Evolutionary conservation across 2,113 vertebrate species (phyloP).

Genomic region (Corydoras sp.): DNA sequence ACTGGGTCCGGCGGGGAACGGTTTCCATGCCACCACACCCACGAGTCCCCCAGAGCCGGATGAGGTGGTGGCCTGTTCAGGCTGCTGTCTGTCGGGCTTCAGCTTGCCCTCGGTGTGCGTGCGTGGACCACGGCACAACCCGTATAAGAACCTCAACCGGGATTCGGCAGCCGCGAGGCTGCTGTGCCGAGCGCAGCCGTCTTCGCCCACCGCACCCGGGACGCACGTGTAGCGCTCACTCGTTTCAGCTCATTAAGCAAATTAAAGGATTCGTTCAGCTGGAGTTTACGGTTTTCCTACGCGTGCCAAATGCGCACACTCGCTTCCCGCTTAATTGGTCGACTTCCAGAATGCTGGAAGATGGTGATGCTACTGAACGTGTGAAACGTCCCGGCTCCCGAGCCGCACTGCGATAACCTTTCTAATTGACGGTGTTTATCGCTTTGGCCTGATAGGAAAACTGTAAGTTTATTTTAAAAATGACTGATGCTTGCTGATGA

Average conservation of each 20-base stretch:
- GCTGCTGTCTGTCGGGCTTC: slow-evolving; percentile 80
- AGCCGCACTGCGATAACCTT: no score
- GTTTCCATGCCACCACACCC: slow-evolving; percentile 29
- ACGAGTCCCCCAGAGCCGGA: slow-evolving; percentile 61
- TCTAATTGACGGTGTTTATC: no score
- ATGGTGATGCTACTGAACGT: no score
- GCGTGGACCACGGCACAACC: slow-evolving; percentile 53
- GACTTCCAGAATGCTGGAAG: no score
- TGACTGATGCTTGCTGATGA: no score
- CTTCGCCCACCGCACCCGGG: slow-evolving; percentile 51
- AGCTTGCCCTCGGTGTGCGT: slow-evolving; percentile 79
- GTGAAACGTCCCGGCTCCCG: no score
- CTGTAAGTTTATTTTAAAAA: no score
- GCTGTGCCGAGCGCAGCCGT: slow-evolving; percentile 59
- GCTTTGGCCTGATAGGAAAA: no score
- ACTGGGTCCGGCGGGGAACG: slow-evolving; percentile 60
- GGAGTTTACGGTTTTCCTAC: no score
- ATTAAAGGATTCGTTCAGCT: no score
- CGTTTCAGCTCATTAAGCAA: neutral
- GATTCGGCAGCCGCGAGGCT: slow-evolving; percentile 65
- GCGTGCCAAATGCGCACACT: no score
- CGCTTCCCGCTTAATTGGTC: no score
- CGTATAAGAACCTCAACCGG: slow-evolving; percentile 80
- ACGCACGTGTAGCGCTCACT: slow-evolving; percentile 52
- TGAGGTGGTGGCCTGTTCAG: slow-evolving; percentile 76